These are phyloP conservation scores for Camponotus floridanus DNA, from an alignment of 1,140 invertebrate species.

Conservation along the genomic window DNA sequence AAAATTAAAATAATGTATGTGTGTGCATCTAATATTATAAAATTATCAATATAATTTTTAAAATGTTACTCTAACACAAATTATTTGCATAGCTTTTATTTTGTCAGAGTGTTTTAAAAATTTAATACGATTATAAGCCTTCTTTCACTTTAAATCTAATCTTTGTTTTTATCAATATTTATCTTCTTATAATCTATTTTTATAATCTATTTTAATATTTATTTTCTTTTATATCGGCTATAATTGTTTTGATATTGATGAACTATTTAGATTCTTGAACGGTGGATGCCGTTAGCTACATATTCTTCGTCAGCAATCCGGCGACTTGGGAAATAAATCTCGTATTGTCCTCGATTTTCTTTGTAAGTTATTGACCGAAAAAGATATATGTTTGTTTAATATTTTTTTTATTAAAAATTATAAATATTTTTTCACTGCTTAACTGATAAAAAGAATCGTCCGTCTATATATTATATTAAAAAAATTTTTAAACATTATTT, in stretches of 20 bases:
- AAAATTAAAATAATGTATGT: slow-evolving; percentile 6
- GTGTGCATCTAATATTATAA: background rate
- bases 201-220: background rate
- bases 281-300: background rate
- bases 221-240: slow-evolving; percentile 22
- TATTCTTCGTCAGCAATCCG: background rate
- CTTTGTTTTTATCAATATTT: slow-evolving; percentile 16
- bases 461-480: background rate
- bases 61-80: background rate
- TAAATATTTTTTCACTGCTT: background rate
- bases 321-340: slow-evolving; percentile 1
- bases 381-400: background rate
- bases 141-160: background rate
- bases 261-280: background rate
- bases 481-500: background rate
- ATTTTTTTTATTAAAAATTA: background rate
- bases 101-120: background rate
- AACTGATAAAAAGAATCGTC: background rate
- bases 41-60: slow-evolving; percentile 25
- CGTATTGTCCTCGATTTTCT: background rate
- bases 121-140: background rate
- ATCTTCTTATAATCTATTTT: background rate
- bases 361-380: background rate
- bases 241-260: slow-evolving; percentile 6
- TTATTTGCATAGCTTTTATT: background rate